phyloP scores from a whole-genome alignment of 2,888 invertebrate species.

The Ophioninae sp. region DNA sequence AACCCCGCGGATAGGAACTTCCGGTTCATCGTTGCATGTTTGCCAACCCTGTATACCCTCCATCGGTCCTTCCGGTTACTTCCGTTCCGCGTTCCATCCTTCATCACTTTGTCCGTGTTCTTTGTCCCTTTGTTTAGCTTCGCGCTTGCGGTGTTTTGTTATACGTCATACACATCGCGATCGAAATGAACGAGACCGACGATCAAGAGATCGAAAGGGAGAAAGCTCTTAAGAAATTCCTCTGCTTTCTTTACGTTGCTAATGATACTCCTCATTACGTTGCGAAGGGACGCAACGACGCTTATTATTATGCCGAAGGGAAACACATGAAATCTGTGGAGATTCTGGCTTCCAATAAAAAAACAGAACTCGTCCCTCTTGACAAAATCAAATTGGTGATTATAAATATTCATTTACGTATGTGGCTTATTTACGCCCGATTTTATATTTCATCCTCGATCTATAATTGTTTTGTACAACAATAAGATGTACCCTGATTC shows the following conservation, averaged over 20 bases:
- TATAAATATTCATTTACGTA: not conserved
- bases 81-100: not conserved
- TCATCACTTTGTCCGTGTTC: not conserved
- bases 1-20: too few relatives aligned
- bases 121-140: not conserved
- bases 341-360: conserved; percentile 72
- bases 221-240: conserved; percentile 78
- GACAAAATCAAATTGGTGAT: conserved; percentile 75
- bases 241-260: conserved; percentile 83
- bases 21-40: not conserved
- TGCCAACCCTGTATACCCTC: not conserved
- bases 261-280: conserved; percentile 83
- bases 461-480: not conserved
- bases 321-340: conserved; percentile 79
- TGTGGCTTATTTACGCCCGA: not conserved
- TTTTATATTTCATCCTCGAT: not conserved
- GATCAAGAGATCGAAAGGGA: conserved; percentile 39
- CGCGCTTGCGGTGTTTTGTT: not conserved
- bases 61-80: not conserved
- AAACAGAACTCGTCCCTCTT: conserved; percentile 70
- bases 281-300: conserved; percentile 83
- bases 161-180: not conserved
- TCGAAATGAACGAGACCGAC: conserved; percentile 18
- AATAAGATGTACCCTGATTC: not conserved
- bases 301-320: conserved; percentile 82